phyloP scores from a whole-genome alignment of 2,888 invertebrate genomes.

The Bombylius major region DNA sequence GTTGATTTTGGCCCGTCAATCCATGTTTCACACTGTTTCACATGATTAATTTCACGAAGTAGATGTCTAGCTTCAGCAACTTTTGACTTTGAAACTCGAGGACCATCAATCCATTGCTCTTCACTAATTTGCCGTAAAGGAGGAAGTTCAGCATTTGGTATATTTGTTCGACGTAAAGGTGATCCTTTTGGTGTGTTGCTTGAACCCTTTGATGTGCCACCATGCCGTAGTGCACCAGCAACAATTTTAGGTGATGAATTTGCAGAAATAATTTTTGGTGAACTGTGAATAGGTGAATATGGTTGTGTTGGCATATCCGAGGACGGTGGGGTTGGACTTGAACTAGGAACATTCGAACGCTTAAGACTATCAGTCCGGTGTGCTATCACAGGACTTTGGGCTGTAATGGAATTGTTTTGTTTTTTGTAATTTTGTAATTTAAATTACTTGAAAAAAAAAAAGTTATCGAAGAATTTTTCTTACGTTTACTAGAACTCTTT shows the following conservation, averaged over 20 bases:
- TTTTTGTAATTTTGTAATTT: neutral
- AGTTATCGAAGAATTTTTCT: constrained; percentile 7
- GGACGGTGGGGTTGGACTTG: constrained; percentile 11
- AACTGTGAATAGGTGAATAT: constrained; percentile 24
- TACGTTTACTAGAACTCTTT: constrained; percentile 22
- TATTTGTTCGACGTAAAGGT: constrained; percentile 34
- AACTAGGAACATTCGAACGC: constrained; percentile 18
- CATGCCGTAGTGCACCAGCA: constrained; percentile 23
- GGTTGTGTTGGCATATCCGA: constrained; percentile 11
- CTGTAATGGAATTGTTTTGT: constrained; percentile 9
- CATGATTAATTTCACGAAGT: constrained; percentile 60
- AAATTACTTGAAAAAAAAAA: too few species aligned
- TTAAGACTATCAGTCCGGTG: constrained; percentile 27
- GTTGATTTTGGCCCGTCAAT: constrained; percentile 84
- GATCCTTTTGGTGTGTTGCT: constrained; percentile 44
- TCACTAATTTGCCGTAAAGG: constrained; percentile 47
- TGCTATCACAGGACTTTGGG: constrained; percentile 24
- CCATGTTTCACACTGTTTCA: constrained; percentile 83
- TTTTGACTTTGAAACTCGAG: constrained; percentile 72
- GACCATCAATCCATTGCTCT: constrained; percentile 96
- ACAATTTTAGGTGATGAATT: constrained; percentile 25
- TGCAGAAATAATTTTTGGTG: constrained; percentile 23
- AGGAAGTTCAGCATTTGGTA: constrained; percentile 30
- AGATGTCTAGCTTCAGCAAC: constrained; percentile 70
- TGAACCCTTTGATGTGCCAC: constrained; percentile 23